A percentile compares a stretch with the other conserved stretches of the same genome.
Conservation (phyloP, 2,113 vertebrate genomes). For the Seriola quinqueradiata region DNA sequence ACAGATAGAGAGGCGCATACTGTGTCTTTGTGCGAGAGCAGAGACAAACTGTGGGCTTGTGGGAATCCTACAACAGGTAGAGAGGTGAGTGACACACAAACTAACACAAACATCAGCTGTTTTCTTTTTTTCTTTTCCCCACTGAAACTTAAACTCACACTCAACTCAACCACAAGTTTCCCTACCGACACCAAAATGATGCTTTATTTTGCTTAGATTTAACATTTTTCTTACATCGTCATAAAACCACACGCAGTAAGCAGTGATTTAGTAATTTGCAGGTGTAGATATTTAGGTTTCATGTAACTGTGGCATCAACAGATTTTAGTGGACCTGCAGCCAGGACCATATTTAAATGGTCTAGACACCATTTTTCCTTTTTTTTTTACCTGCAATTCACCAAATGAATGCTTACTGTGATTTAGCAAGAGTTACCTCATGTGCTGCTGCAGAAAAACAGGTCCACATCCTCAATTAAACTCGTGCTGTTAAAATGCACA, state of each 20-base stretch:
- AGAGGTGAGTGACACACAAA: slow-evolving; percentile 12
- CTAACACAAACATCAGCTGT: background rate
- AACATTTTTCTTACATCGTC: too few species aligned
- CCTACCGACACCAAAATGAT: background rate
- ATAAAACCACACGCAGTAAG: background rate
- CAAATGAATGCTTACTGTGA: slow-evolving; percentile 8
- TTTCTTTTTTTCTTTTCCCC: too few species aligned
- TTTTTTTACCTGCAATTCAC: slow-evolving; percentile 18
- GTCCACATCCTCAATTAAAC: background rate
- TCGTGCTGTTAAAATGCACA: background rate
- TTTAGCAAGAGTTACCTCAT: background rate
- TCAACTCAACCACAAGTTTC: too few species aligned
- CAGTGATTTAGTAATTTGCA: background rate
- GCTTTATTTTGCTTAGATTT: background rate
- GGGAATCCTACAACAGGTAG: slow-evolving; percentile 20
- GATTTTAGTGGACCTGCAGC: background rate
- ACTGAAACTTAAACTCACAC: background rate
- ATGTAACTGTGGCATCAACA: background rate
- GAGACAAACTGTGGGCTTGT: slow-evolving; percentile 3
- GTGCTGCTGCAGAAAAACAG: background rate
- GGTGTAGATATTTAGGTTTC: slow-evolving; percentile 4
- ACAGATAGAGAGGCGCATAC: background rate
- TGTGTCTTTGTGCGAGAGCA: slow-evolving; percentile 26
- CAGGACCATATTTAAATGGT: slow-evolving; percentile 31
- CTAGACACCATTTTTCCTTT: slow-evolving; percentile 30